Evolutionary conservation across 2,797 vertebrate genomes (phyloP), one percentile per base, ranked within the genome.

Genomic region (Cacajao melanocephalus): DNA sequence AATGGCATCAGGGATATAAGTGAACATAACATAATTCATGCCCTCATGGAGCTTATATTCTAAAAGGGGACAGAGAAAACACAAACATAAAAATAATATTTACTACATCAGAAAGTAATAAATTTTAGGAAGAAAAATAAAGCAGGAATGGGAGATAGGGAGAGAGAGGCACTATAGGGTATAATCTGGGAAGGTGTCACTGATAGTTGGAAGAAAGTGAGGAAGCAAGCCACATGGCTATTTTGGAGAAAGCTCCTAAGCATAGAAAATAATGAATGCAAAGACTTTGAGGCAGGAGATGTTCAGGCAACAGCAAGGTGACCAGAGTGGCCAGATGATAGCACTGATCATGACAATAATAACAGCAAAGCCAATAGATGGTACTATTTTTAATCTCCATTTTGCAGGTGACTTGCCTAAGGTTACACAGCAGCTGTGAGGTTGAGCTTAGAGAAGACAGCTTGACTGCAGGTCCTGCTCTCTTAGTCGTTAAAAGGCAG

Each of bases 391-490:
- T 50, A 58, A 58, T 48, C 36, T 72, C 13, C 26, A 19, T 64
- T 81, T 97, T 90, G 41, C 50, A n/a, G 52, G 50, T 36, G 86
- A 95, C 64, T 94, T 6, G 26, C 57, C 26, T 64, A 95, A 88
- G 85, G 57, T 88, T 90, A 36, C 41, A n/a, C 3, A 85, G 80
- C 11, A 28, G 7, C 17, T 30, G 1, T 5, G 13, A 33, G 24
- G 75, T n/a, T 19, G 33, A 79, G 8, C 30, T 92, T 83, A 33
- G n/a, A 24, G 61, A 64, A 36, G 61, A 58, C 8, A 75, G 73
- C 39, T 90, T 79, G 76, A 64, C 36, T 85, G 5, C 64, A 94
- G 57, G 30, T 8, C 24, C 11, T 58, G 48, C 36, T 88, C 20
- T 85, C 84, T 93, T 44, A 64, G 30, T 67, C 64, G 90, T 61